A percentile compares a stretch with the other conserved stretches of the same genome.
These are phyloP conservation scores for Unio pictorum DNA, from an alignment of 2,888 invertebrate genomes.

Conservation along the genomic window DNA sequence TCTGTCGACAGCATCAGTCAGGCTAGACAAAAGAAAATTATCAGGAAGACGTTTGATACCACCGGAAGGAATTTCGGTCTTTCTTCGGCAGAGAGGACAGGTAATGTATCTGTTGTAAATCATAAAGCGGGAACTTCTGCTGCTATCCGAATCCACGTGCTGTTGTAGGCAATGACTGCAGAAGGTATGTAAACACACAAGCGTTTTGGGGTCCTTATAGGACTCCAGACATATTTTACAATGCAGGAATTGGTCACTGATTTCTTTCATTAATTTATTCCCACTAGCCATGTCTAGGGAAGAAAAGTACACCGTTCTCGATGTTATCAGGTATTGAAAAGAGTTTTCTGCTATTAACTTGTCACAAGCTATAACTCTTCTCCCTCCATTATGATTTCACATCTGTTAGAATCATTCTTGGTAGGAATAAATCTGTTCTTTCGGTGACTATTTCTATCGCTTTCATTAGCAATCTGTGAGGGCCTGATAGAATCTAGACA, in stretches of 20 bases:
- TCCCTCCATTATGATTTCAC: no score
- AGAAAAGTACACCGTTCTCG: no score
- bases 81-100: slow-evolving; percentile 68
- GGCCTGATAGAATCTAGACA: no score
- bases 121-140: slow-evolving; percentile 56
- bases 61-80: slow-evolving; percentile 68
- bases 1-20: slow-evolving; percentile 63
- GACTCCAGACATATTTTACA: slow-evolving; percentile 69
- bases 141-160: slow-evolving; percentile 64
- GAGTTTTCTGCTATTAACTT: no score
- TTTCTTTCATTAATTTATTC: slow-evolving; percentile 66
- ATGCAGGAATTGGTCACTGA: slow-evolving; percentile 69
- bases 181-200: slow-evolving; percentile 69
- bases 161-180: slow-evolving; percentile 68
- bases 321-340: no score
- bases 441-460: no score
- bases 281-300: slow-evolving; percentile 53
- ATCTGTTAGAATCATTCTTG: no score
- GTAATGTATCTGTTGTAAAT: slow-evolving; percentile 63
- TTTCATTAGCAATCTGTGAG: no score
- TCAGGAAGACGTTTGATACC: slow-evolving; percentile 68
- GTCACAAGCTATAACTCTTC: no score
- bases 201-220: slow-evolving; percentile 68
- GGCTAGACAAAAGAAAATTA: slow-evolving; percentile 68
- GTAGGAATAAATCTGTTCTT: no score